Percentiles rank a stretch among this genome's conserved stretches.
Conservation (phyloP, 2,113 vertebrate species). For the Callospermophilus lateralis region DNA sequence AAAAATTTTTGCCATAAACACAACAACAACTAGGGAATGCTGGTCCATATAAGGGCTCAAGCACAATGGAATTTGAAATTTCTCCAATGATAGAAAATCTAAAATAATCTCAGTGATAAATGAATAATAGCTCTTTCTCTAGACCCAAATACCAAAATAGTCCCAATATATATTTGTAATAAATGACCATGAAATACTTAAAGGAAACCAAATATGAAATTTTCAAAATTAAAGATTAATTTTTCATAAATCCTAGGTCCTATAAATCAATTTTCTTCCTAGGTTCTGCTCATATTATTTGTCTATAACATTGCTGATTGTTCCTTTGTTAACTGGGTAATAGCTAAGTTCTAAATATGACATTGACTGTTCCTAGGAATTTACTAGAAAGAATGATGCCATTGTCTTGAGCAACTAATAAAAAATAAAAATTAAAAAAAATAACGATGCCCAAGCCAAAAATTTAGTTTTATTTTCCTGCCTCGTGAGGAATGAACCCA, state of each 20-base stretch:
- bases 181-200: neutral
- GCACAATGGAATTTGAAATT: constrained; percentile 39
- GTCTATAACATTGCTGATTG: neutral
- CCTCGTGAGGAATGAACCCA: neutral
- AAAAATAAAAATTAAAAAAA: too few relatives aligned
- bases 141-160: neutral
- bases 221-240: constrained; percentile 10
- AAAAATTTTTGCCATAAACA: neutral
- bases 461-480: neutral
- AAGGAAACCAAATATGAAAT: constrained; percentile 31
- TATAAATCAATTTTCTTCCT: neutral
- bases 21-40: neutral
- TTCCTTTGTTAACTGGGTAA: neutral
- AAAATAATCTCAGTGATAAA: constrained; percentile 29
- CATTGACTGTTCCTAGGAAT: neutral
- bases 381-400: neutral
- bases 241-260: neutral
- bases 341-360: neutral
- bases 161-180: neutral
- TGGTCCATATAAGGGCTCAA: neutral
- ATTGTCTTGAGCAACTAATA: too few relatives aligned
- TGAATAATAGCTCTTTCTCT: constrained; percentile 32
- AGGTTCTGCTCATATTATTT: neutral
- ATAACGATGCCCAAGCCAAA: neutral
- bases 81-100: constrained; percentile 7